phyloP scores from a whole-genome alignment of 2,113 vertebrate species.

The Rousettus leschenaultii region DNA sequence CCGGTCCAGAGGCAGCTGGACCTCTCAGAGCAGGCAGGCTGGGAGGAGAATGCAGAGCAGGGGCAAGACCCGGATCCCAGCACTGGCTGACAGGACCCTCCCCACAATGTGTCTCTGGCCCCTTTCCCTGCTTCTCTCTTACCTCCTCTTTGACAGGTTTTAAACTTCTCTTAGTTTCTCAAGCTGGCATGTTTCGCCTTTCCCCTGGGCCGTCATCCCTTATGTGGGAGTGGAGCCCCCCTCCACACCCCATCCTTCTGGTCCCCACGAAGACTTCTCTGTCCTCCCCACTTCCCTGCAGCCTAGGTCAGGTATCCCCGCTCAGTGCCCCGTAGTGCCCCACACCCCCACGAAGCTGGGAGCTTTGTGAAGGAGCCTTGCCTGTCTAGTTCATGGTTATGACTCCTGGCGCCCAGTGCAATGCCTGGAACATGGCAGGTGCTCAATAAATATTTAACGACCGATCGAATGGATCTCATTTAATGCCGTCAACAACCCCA shows the following conservation, averaged over 20 bases:
- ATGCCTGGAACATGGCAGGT: not conserved
- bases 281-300: no score
- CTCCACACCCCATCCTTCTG: not conserved
- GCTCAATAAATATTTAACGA: not conserved
- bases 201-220: not conserved
- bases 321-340: not conserved
- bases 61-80: not conserved
- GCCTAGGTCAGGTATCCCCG: not conserved
- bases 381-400: not conserved
- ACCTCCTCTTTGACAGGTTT: not conserved
- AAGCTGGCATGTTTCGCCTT: not conserved
- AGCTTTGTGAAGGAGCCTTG: not conserved
- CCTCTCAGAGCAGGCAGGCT: not conserved
- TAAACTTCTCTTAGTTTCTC: not conserved
- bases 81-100: rapidly evolving
- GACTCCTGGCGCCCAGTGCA: not conserved
- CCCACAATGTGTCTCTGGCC: rapidly evolving
- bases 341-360: rapidly evolving
- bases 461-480: not conserved
- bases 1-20: rapidly evolving
- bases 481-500: not conserved
- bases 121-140: not conserved
- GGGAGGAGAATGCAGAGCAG: not conserved
- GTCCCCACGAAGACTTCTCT: not conserved
- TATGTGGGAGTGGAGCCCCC: rapidly evolving